Evolutionary conservation across 2,888 invertebrate species (phyloP).

Genomic region (Endotricha flammealis): DNA sequence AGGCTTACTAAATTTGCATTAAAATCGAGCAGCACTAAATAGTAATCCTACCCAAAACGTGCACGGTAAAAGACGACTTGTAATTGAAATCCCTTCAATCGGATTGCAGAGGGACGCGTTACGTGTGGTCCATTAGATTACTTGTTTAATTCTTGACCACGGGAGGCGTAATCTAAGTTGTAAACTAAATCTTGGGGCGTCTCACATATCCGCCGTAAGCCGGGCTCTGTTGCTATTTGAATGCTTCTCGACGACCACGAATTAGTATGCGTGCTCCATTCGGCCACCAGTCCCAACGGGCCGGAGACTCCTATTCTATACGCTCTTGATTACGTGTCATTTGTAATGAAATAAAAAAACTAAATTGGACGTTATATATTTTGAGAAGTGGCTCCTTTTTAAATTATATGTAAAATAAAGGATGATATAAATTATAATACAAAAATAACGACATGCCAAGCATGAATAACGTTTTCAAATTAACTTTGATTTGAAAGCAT

Average conservation of each 20-base stretch:
- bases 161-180: constrained; percentile 69
- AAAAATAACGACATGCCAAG: too few species aligned
- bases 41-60: constrained; percentile 22
- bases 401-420: too few species aligned
- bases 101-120: constrained; percentile 39
- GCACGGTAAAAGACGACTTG: constrained; percentile 29
- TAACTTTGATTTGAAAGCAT: not conserved
- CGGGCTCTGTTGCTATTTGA: constrained; percentile 65
- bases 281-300: constrained; percentile 57
- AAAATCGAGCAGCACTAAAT: constrained; percentile 7
- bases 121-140: constrained; percentile 59
- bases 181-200: constrained; percentile 74
- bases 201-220: constrained; percentile 75
- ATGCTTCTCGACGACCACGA: constrained; percentile 67
- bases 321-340: constrained; percentile 8
- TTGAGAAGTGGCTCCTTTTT: too few species aligned
- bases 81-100: constrained; percentile 53
- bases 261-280: constrained; percentile 76
- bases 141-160: constrained; percentile 76
- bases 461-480: too few species aligned
- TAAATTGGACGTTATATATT: too few species aligned
- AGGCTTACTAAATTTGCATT: constrained; percentile 3
- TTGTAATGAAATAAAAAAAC: not conserved
- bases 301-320: constrained; percentile 55
- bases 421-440: too few species aligned